Evolutionary conservation across 2,113 vertebrate species (phyloP), one percentile per base, ranked within the genome.

Genomic region (Cephalopterus ornatus): DNA sequence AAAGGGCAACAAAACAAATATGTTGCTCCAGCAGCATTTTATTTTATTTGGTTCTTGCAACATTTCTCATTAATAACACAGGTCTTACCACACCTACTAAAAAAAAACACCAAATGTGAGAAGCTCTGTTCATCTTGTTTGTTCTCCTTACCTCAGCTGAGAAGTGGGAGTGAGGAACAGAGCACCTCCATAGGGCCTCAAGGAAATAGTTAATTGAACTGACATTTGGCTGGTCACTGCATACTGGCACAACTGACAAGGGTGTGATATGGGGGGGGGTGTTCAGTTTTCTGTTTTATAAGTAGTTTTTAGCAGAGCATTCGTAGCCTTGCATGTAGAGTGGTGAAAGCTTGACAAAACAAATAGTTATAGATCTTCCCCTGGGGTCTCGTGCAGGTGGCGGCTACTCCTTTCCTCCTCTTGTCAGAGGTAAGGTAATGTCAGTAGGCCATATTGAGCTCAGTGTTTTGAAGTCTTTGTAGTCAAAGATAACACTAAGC

Each of bases 341-440:
- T 73, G 16, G 20, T n/a, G 46, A 53, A 85, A 62, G 32, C 37
- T 28, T 79, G 32, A 85, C 27, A n/a, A 30, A 91, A 46, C 18
- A 56, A 28, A 22, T 21, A 41, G 11, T 65, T 52, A 24, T 18
- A 21, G 11, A 47, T 32, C 3, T 46, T 86, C 67, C 13, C 8
- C n/a, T 4, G 55, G 11, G 16, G 11, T 41, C 4, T 77, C 4
- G 3, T 44, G 28, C 14, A 26, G n/a, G 20, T 79, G 20, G 14
- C 4, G 20, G 14, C 4, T 65, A 35, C 10, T 41, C 6, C 21
- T n/a, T 33, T 27, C 3, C 3, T 13, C 3, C 3, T 18, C 1
- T 47, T 66, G 9, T 27, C 13, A 76, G 27, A 49, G 22, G 21
- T 55, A 22, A 70, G 19, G 4, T 39, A 44, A 55, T 6, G n/a